Percentiles rank a stretch among this genome's conserved stretches.
Conservation (phyloP, 2,888 invertebrate genomes). For the Eledone cirrhosa region DNA sequence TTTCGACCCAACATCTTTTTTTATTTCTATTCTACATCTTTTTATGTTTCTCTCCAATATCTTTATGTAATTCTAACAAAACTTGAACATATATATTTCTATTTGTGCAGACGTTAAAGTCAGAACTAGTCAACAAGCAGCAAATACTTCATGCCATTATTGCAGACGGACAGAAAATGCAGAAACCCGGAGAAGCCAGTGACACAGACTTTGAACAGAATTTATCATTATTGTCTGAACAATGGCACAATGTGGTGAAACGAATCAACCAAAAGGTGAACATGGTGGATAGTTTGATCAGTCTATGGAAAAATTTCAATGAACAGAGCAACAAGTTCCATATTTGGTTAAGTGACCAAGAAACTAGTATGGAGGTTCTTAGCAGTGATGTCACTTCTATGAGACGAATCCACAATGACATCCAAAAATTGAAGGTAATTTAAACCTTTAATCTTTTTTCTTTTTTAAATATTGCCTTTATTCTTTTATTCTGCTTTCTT, state of each 20-base stretch:
- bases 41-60: no score
- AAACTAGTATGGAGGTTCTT: conserved; percentile 50
- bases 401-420: conserved; percentile 52
- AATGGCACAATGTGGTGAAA: conserved; percentile 62
- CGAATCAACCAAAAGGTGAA: conserved; percentile 60
- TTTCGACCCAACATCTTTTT: no score
- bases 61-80: no score
- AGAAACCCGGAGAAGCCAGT: conserved; percentile 54
- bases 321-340: conserved; percentile 51
- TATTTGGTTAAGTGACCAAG: conserved; percentile 56
- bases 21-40: no score
- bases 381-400: conserved; percentile 54
- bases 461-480: background rate
- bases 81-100: background rate
- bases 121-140: conserved; percentile 60
- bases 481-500: no score
- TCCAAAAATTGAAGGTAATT: conserved; percentile 54
- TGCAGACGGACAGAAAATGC: conserved; percentile 61
- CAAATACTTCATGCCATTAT: conserved; percentile 63
- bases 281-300: conserved; percentile 56
- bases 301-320: conserved; percentile 59
- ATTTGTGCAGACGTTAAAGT: conserved; percentile 58
- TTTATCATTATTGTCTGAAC: conserved; percentile 58
- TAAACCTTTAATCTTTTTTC: background rate
- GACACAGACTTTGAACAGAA: conserved; percentile 62